These are phyloP conservation scores for Lithophane socia DNA, from an alignment of 2,888 invertebrate genomes.

Conservation along the genomic window DNA sequence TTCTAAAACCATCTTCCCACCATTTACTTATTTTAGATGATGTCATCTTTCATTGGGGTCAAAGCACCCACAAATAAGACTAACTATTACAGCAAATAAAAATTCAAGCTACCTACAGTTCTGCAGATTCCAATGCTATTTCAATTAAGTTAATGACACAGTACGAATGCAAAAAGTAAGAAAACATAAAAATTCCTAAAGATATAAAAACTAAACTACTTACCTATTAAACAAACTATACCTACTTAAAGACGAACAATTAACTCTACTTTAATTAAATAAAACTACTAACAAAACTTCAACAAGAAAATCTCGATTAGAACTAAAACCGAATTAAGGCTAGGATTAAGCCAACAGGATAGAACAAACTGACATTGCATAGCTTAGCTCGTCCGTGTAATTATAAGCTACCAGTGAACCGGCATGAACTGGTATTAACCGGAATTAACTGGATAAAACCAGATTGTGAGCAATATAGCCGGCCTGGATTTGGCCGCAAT, in stretches of 20 bases:
- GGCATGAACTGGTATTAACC: slow-evolving; percentile 70
- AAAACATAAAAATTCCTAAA: not conserved
- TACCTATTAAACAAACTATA: not conserved
- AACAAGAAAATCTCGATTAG: slow-evolving; percentile 38
- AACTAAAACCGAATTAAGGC: slow-evolving; percentile 52
- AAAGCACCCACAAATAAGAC: not conserved
- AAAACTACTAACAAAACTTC: slow-evolving; percentile 35
- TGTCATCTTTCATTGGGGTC: not conserved
- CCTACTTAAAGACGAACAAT: not conserved
- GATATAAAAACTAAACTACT: not conserved
- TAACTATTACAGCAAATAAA: not conserved
- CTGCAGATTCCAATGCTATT: not conserved
- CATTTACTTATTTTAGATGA: not conserved
- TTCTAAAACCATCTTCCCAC: not conserved
- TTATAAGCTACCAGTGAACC: slow-evolving; percentile 68
- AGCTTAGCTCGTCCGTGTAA: slow-evolving; percentile 64
- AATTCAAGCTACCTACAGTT: no score
- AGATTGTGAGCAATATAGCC: slow-evolving; percentile 77
- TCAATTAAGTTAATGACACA: not conserved
- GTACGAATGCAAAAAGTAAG: not conserved
- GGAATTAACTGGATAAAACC: slow-evolving; percentile 75
- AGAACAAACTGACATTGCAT: slow-evolving; percentile 56
- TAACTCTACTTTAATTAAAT: slow-evolving; percentile 28
- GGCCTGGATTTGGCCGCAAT: slow-evolving; percentile 74
- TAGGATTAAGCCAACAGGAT: slow-evolving; percentile 50